Evolutionary conservation across 2,888 invertebrate species (phyloP).

Genomic region (Euproctis similis): DNA sequence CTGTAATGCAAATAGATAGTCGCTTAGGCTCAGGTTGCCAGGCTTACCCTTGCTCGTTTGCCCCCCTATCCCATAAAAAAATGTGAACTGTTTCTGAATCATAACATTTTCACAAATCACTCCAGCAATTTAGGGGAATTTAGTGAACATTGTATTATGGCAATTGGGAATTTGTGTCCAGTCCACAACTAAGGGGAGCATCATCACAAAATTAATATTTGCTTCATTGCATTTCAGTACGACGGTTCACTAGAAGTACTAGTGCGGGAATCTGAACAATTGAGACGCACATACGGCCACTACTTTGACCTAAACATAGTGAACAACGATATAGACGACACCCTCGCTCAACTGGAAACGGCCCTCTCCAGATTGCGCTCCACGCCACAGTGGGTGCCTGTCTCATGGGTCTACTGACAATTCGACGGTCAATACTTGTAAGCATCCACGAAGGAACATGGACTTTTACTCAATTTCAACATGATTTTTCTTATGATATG

Average conservation of each 20-base stretch:
- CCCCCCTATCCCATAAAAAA: too few relatives aligned
- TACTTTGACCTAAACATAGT: conserved; percentile 98
- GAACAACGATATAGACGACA: conserved; percentile 99
- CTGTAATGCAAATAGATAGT: too few relatives aligned
- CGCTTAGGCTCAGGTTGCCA: too few relatives aligned
- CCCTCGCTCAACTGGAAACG: conserved; percentile 92
- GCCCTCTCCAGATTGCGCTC: conserved; percentile 93
- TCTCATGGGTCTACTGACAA: conserved; percentile 97
- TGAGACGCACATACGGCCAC: conserved; percentile 98
- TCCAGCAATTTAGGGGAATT: too few relatives aligned
- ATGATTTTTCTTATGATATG: too few relatives aligned
- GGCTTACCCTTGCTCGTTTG: too few relatives aligned
- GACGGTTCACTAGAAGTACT: conserved; percentile 98
- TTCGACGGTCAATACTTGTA: conserved; percentile 30
- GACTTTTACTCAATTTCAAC: conserved; percentile 12
- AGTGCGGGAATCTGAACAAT: conserved; percentile 96
- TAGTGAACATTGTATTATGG: too few relatives aligned
- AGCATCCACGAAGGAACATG: conserved; percentile 15
- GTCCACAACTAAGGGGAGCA: too few relatives aligned
- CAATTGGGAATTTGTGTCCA: too few relatives aligned
- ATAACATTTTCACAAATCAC: too few relatives aligned
- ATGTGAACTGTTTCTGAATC: too few relatives aligned
- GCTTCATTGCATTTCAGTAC: conserved; percentile 86
- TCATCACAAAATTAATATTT: too few relatives aligned
- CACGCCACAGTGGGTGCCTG: conserved; percentile 97